phyloP scores from a whole-genome alignment of 2,797 vertebrate species.

The Zalophus californianus region DNA sequence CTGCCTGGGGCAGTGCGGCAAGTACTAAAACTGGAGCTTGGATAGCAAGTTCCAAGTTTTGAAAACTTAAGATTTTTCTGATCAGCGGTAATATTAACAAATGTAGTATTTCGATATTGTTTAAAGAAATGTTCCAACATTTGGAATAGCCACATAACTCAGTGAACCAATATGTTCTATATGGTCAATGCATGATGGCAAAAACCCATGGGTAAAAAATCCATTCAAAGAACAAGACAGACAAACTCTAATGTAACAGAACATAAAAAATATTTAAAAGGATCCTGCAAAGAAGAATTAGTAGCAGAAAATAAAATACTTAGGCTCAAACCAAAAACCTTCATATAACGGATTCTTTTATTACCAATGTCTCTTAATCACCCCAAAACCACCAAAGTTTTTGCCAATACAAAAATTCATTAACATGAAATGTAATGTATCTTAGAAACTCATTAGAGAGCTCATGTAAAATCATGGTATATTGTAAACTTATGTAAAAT shows the following conservation, averaged over 20 bases:
- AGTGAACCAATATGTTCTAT: not conserved
- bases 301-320: not conserved
- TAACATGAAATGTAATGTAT: not conserved
- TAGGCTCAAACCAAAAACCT: not conserved
- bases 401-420: not conserved
- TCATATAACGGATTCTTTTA: not conserved
- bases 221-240: not conserved
- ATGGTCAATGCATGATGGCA: not conserved
- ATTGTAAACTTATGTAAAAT: not conserved
- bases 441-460: not conserved
- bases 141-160: not conserved
- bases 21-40: not conserved
- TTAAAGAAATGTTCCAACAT: not conserved
- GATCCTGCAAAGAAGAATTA: not conserved
- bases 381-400: not conserved
- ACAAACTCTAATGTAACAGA: not conserved
- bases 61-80: not conserved
- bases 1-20: not conserved
- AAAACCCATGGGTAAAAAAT: not conserved
- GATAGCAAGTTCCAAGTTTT: not conserved
- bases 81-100: not conserved
- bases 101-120: not conserved
- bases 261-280: not conserved
- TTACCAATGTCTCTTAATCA: not conserved
- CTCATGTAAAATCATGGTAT: fast-evolving